Conservation (phyloP, 2,888 invertebrate genomes). For the Caenorhabditis afra region DNA sequence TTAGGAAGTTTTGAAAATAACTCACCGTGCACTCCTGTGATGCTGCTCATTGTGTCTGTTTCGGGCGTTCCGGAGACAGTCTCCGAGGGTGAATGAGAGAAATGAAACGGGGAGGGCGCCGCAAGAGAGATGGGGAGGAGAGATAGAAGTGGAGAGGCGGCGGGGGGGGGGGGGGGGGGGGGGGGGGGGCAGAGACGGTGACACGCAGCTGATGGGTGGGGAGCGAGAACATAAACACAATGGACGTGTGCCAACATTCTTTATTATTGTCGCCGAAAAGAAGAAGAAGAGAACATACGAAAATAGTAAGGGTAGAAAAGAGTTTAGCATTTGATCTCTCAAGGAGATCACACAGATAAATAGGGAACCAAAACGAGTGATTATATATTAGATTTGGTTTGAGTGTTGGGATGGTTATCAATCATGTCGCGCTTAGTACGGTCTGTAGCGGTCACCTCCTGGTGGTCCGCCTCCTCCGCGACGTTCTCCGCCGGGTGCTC, state of each 20-base stretch:
- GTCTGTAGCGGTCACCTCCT: conserved; percentile 59
- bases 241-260: conserved; percentile 23
- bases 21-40: conserved; percentile 49
- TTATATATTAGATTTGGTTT: neutral
- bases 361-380: neutral
- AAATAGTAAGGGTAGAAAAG: neutral
- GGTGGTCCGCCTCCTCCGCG: conserved; percentile 45
- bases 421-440: conserved; percentile 30
- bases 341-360: conserved; percentile 11
- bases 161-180: conserved; percentile 6
- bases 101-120: conserved; percentile 41
- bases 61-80: conserved; percentile 36
- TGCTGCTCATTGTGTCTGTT: conserved; percentile 45
- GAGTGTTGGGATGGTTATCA: neutral
- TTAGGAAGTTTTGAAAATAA: too few species aligned
- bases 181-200: conserved; percentile 30
- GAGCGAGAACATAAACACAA: conserved; percentile 29
- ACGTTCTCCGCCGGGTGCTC: conserved; percentile 46
- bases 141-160: conserved; percentile 31
- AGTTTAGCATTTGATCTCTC: conserved; percentile 22
- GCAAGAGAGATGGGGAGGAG: conserved; percentile 26
- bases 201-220: conserved; percentile 52
- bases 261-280: conserved; percentile 16
- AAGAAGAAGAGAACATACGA: conserved; percentile 13
- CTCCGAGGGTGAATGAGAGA: conserved; percentile 42